Percentiles rank a stretch among this genome's conserved stretches.
These are phyloP conservation scores for Cephus spinipes DNA, from an alignment of 2,888 invertebrate species.

Conservation along the genomic window DNA sequence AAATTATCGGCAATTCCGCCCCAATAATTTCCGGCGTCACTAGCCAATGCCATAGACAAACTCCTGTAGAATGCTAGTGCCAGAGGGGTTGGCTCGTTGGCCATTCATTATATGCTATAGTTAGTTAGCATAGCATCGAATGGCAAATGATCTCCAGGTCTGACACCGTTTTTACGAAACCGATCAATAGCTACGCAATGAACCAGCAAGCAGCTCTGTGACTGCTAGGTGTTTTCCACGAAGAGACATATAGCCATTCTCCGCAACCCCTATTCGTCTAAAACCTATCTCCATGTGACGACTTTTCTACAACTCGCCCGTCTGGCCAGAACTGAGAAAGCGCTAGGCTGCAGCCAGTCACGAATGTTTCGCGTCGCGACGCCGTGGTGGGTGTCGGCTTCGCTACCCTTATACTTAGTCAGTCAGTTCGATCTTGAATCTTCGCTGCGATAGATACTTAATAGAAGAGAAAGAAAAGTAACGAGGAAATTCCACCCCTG, in stretches of 20 bases:
- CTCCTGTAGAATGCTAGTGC: background rate
- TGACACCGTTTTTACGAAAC: background rate
- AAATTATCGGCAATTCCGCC: slow-evolving; percentile 18
- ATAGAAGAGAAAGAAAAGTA: background rate
- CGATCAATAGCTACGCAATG: background rate
- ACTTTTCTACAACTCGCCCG: background rate
- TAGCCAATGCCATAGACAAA: background rate
- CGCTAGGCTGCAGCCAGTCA: slow-evolving; percentile 16
- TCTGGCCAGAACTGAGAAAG: background rate
- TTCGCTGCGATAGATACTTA: background rate
- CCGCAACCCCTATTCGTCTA: background rate
- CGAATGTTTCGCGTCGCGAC: slow-evolving; percentile 17
- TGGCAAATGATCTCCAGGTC: background rate
- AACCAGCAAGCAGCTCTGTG: background rate
- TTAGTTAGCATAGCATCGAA: background rate
- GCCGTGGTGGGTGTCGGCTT: background rate
- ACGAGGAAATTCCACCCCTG: background rate
- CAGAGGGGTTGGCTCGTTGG: background rate
- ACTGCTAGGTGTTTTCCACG: background rate
- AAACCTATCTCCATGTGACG: background rate
- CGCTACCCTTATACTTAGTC: background rate
- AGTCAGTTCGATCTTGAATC: background rate
- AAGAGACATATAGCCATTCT: background rate
- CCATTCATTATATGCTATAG: background rate
- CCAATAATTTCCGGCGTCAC: slow-evolving; percentile 17